phyloP scores from a whole-genome alignment of 2,888 invertebrate species.

The Nesidiocoris tenuis region DNA sequence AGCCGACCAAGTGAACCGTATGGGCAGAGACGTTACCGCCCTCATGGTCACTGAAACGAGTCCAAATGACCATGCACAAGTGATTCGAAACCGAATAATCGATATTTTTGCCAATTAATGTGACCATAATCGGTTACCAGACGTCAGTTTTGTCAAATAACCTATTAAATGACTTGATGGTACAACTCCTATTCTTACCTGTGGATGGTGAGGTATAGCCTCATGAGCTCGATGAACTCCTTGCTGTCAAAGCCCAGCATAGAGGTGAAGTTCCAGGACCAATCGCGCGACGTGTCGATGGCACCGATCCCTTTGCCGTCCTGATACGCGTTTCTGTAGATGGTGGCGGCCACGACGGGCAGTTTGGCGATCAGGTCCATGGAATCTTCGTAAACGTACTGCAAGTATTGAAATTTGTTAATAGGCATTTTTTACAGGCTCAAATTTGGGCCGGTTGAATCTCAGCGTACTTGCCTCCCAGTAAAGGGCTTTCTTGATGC shows the following conservation, averaged over 20 bases:
- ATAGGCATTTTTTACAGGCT: neutral
- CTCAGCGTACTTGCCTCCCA: conserved; percentile 85
- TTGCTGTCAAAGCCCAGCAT: conserved; percentile 85
- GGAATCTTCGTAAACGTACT: conserved; percentile 84
- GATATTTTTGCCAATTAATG: too few species aligned
- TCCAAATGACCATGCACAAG: neutral
- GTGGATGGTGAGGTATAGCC: conserved; percentile 91
- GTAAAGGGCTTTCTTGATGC: conserved; percentile 83
- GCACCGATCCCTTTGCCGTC: conserved; percentile 85
- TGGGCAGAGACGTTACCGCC: conserved; percentile 96
- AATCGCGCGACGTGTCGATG: conserved; percentile 86
- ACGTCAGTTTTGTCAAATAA: too few species aligned
- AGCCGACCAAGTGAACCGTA: conserved; percentile 89
- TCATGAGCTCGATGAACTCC: conserved; percentile 84
- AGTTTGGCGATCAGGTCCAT: conserved; percentile 94
- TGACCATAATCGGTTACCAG: too few species aligned
- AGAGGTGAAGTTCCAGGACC: conserved; percentile 86
- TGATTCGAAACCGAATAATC: too few species aligned
- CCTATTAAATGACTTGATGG: too few species aligned
- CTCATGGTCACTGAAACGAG: conserved; percentile 77
- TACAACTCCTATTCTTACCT: too few species aligned
- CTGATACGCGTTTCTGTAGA: conserved; percentile 81
- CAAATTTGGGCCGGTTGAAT: neutral
- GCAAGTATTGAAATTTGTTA: conserved; percentile 42
- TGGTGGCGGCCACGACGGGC: conserved; percentile 90